Evolutionary conservation across 2,797 vertebrate species (phyloP), one percentile per base, ranked within the genome.

Genomic region (Lateolabrax maculatus): DNA sequence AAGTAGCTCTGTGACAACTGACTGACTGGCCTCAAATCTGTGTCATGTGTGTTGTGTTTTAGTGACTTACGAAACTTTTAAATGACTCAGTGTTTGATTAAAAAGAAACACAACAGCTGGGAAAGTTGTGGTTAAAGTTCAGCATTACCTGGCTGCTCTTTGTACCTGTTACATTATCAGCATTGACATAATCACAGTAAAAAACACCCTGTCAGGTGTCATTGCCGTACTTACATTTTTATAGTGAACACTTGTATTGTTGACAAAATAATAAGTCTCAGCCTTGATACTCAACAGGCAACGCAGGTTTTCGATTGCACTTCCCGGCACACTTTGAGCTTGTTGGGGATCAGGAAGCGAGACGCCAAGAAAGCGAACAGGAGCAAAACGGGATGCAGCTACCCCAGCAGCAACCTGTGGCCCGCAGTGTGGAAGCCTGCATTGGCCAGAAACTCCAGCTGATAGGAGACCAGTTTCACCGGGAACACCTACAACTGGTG

Each of bases 381-480:
- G 89, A 85, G 74, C 85, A 13, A 52, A 87, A 77, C 81, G 57
- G 85, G 78, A 92, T 92, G 87, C 86, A 53, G 79, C 87, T 58
- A 36, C 90, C 76, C n/a, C 85, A 31, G 81, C 90, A 88, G 63
- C 92, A 72, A 39, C 93, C 85, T 6, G 89, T 49, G 9, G 91
- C 71, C 1, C 93, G 65, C 75, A 94, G 92, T 55, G 67, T 94
- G 71, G 96, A 96, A 87, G 94, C 90, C 41, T 90, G 88, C 81
- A 95, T 96, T 11, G 95, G 95, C 51, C 95, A 94, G 90, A 96
- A 96, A 83, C 95, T 96, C 83, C 95, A 95, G 87, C 92, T 95
- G 86, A 96, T 96, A 68, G 96, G 95, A 84, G 96, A 96, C 85
- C 95, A 95, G 90, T 96, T 96, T 91, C 95, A 96, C 81, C 91